These are phyloP conservation scores for Sphenodon punctatus DNA, from an alignment of 2,797 vertebrate species.

Conservation along the genomic window DNA sequence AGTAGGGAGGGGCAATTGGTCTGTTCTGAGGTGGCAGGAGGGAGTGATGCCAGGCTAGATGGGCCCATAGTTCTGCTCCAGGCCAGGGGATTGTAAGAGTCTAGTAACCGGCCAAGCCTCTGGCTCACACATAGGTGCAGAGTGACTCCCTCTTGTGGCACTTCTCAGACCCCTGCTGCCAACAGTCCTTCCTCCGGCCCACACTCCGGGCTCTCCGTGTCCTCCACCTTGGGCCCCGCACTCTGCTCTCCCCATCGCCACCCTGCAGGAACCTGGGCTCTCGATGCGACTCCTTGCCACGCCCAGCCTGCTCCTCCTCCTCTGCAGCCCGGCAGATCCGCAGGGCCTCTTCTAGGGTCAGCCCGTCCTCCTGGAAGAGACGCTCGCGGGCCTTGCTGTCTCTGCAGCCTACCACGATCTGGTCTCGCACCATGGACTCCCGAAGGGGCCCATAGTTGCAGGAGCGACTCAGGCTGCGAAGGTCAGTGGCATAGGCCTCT, in stretches of 20 bases:
- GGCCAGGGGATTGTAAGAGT: too few relatives aligned
- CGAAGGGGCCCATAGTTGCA: background rate
- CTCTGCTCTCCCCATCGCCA: background rate
- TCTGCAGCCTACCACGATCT: background rate
- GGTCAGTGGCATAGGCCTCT: background rate
- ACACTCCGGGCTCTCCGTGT: background rate
- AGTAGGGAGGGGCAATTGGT: too few relatives aligned
- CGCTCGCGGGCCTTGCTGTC: background rate
- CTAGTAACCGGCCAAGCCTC: background rate
- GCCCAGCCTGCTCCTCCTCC: background rate
- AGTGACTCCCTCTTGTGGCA: background rate
- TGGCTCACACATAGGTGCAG: background rate
- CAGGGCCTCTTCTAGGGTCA: background rate
- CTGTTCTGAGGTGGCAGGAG: background rate
- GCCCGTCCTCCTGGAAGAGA: background rate
- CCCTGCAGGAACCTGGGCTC: too few relatives aligned
- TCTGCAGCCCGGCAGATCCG: background rate
- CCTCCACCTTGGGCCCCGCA: background rate
- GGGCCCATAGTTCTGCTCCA: background rate
- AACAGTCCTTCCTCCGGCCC: background rate
- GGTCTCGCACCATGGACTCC: background rate
- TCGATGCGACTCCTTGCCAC: too few relatives aligned
- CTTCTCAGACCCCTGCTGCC: background rate
- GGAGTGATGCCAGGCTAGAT: background rate
- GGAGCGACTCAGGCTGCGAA: background rate